Base-by-base conservation (phyloP, 2,113 vertebrate species). In the Petromus typicus region DNA sequence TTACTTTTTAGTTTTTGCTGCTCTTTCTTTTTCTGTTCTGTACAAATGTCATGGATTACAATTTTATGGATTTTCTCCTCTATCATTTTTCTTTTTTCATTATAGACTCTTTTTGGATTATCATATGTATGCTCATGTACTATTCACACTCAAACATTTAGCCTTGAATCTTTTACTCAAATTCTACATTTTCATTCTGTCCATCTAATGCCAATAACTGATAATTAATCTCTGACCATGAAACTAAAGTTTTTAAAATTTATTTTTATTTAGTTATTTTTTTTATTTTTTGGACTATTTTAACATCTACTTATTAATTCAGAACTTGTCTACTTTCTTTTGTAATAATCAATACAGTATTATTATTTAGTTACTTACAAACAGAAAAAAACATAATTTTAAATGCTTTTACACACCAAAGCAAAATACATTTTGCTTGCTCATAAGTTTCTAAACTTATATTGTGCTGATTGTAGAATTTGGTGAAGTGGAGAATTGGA, bases 401-500 rank as follows among this genome's bases (percentile, higher is more conserved):
- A 59, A 75, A 71, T 92, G 22, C 78, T 94, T 96, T 95, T 63
- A 81, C 27, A 91, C 20, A 92, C 30, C 34, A 91, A 97, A 94
- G 86, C 57, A 83, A 92, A 96, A 96, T 97, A 63, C 45, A 76
- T 96, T 95, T 93, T 93, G 94, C 89, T 97, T 94, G 34, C 43
- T 93, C 84, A 80, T 94, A 73, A 30, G 7, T 95, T 97, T 96
- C 51, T 86, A 86, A 92, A 94, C 93, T 96, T 93, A 57, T 23
- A 56, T 96, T 96, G 82, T 97, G 95, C 93, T 96, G 93, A 95
- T 86, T 86, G 51, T 67, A 89, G 91, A 91, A 86, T 89, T 95
- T 94, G 94, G 86, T 93, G 66, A 96, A 96, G 71, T 97, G 67
- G 95, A 96, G 94, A 95, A 96, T 12, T 89, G 43, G 82, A 48